Conservation (phyloP, 2,888 invertebrate species). For the Tenthredo notha region DNA sequence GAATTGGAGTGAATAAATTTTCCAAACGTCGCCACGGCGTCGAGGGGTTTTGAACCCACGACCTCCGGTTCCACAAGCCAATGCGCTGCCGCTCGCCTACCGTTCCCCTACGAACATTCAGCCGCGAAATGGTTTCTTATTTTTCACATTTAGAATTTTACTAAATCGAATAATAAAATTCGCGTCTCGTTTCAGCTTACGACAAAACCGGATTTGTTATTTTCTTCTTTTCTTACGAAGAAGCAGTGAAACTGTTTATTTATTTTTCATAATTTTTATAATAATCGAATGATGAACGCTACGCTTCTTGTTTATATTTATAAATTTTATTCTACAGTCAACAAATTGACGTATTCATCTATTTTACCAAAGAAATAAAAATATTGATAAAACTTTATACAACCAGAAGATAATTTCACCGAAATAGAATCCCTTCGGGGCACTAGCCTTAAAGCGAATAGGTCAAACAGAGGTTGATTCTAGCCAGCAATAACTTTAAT, state of each 20-base stretch:
- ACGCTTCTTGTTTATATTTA: background rate
- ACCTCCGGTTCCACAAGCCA: conserved; percentile 30
- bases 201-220: background rate
- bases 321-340: background rate
- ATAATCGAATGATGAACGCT: background rate
- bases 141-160: conserved; percentile 5
- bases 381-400: conserved; percentile 23
- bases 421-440: background rate
- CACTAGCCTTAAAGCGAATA: background rate
- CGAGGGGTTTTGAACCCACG: conserved; percentile 46
- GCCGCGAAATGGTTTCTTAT: background rate
- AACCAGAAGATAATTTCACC: background rate
- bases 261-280: background rate
- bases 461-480: background rate
- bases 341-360: background rate
- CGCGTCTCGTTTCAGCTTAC: background rate
- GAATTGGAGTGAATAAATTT: conserved; percentile 38
- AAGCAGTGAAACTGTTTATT: background rate
- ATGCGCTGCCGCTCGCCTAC: conserved; percentile 25
- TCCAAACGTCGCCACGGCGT: conserved; percentile 20
- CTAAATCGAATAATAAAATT: background rate
- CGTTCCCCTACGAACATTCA: background rate
- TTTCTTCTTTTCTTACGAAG: background rate
- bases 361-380: background rate
- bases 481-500: background rate